phyloP scores from a whole-genome alignment of 2,888 invertebrate genomes.

The Seira musarum region DNA sequence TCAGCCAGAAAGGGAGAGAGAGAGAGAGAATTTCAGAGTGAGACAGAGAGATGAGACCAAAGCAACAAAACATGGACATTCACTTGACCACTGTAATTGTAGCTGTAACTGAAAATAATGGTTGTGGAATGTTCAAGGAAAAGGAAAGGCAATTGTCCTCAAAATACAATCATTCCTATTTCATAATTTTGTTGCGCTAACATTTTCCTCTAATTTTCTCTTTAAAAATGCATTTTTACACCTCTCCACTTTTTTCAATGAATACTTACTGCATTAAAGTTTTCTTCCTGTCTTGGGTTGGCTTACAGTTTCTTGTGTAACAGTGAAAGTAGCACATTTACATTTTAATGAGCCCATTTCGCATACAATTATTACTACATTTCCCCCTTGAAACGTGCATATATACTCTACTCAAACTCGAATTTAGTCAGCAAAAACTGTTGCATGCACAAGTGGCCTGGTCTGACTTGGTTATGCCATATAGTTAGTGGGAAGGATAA shows the following conservation, averaged over 20 bases:
- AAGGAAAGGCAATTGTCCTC: neutral
- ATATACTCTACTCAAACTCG: no score
- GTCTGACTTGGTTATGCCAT: no score
- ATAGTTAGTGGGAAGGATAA: no score
- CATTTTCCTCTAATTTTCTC: neutral
- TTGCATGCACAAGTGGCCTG: neutral
- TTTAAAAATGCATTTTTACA: neutral
- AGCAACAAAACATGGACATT: conserved; percentile 31
- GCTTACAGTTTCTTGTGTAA: neutral
- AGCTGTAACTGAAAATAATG: neutral
- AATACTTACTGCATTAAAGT: neutral
- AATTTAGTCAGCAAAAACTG: no score
- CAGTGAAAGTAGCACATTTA: neutral
- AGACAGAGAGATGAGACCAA: neutral
- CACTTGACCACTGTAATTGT: conserved; percentile 38
- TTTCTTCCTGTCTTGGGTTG: neutral
- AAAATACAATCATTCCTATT: no score
- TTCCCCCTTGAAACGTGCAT: neutral
- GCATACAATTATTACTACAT: neutral
- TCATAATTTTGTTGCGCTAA: neutral
- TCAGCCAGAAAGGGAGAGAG: neutral
- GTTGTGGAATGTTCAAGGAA: neutral
- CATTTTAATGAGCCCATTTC: neutral
- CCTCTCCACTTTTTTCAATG: neutral
- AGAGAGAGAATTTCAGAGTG: neutral